phyloP scores from a whole-genome alignment of 2,888 invertebrate genomes.

The Aspidiotus destructor region DNA sequence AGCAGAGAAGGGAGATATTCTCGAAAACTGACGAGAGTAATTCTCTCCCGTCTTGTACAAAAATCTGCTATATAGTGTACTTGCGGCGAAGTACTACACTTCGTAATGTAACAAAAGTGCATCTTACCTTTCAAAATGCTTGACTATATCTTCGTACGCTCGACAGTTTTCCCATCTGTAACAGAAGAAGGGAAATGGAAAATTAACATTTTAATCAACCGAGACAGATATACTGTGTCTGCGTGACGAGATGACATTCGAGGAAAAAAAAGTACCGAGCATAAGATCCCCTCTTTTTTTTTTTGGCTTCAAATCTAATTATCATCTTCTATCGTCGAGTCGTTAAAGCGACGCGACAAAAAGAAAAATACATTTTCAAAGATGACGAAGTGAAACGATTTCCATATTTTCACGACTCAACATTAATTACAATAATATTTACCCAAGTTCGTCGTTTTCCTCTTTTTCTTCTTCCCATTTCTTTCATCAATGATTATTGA shows the following conservation, averaged over 20 bases:
- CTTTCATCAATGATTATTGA: slow-evolving; percentile 24
- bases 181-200: slow-evolving; percentile 41
- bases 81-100: neutral
- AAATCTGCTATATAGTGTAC: neutral
- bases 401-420: neutral
- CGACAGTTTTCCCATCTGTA: slow-evolving; percentile 86
- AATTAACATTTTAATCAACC: neutral
- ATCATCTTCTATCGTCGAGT: neutral
- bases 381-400: neutral
- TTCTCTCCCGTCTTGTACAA: no score
- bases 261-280: neutral
- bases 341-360: slow-evolving; percentile 12
- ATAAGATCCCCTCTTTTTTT: neutral
- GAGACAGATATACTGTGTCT: neutral
- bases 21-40: no score
- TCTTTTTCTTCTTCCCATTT: neutral
- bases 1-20: no score
- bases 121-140: slow-evolving; percentile 84
- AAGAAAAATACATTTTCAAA: neutral
- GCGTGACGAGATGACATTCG: neutral
- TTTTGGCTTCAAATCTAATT: neutral
- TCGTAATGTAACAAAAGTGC: slow-evolving; percentile 4
- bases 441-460: slow-evolving; percentile 13
- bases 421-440: slow-evolving; percentile 18
- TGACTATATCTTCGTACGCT: slow-evolving; percentile 89